These are phyloP conservation scores for Phocoena sinus DNA, from an alignment of 2,113 vertebrate species.

Conservation along the genomic window DNA sequence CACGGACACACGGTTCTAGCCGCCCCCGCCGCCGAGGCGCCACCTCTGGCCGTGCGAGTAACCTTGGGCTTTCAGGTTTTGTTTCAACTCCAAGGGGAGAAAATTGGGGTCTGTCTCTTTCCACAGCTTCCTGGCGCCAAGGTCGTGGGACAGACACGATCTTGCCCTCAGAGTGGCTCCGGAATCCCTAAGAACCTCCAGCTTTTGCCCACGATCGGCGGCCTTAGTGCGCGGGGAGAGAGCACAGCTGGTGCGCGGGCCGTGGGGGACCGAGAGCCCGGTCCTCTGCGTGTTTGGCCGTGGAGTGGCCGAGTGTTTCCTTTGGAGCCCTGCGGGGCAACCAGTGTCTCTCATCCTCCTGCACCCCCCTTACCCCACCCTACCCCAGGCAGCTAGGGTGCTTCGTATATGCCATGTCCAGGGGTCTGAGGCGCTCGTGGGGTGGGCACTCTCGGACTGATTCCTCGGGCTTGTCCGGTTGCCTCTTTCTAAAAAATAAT, in stretches of 20 bases:
- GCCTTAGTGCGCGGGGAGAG: background rate
- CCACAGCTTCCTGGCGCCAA: slow-evolving; percentile 55
- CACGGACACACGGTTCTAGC: background rate
- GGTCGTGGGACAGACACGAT: slow-evolving; percentile 64
- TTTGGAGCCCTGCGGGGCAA: rapidly evolving
- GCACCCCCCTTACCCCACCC: background rate
- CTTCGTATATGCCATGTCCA: rapidly evolving
- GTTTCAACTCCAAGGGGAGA: slow-evolving; percentile 54
- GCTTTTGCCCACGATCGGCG: background rate
- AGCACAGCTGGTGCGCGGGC: background rate
- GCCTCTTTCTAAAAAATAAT: background rate
- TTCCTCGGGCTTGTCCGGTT: background rate
- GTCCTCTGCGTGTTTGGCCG: rapidly evolving
- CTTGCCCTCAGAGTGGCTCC: background rate
- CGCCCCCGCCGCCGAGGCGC: slow-evolving; percentile 62
- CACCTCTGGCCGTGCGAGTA: slow-evolving; percentile 64
- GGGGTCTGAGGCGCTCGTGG: background rate
- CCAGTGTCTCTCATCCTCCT: background rate
- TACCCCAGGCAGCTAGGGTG: background rate
- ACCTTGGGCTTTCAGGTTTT: slow-evolving; percentile 67
- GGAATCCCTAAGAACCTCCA: slow-evolving; percentile 3
- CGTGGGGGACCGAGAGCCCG: background rate
- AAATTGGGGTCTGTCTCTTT: slow-evolving; percentile 62
- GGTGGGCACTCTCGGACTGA: background rate
- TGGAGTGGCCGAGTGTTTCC: background rate